Evolutionary conservation across 2,113 vertebrate genomes (phyloP).

Genomic region (Lucifuga dentata): DNA sequence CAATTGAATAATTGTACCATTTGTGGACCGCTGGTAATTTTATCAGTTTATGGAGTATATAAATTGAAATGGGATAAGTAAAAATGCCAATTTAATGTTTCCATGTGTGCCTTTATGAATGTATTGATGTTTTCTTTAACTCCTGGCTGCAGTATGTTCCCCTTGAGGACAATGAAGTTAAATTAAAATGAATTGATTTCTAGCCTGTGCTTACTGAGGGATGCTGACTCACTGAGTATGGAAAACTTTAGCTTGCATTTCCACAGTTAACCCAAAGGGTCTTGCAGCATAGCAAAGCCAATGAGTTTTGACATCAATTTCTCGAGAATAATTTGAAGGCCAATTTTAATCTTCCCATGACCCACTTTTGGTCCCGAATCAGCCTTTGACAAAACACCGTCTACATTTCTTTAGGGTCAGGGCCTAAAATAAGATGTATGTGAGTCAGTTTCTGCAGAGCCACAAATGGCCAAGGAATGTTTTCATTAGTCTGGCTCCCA

Average conservation of each 20-base stretch:
- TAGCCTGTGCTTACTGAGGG: not conserved
- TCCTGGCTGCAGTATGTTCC: conserved; percentile 15
- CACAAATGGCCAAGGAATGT: conserved; percentile 57
- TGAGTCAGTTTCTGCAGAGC: conserved; percentile 61
- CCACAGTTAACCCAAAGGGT: conserved; percentile 21
- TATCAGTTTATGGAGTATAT: not conserved
- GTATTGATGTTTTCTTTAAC: conserved; percentile 36
- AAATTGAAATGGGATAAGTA: accelerated
- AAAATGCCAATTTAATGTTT: not conserved
- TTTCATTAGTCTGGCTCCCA: conserved; percentile 68
- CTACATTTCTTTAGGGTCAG: conserved; percentile 19
- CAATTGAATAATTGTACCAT: not conserved
- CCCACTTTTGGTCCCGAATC: conserved; percentile 44
- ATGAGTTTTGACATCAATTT: conserved; percentile 49
- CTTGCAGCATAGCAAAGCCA: conserved; percentile 17
- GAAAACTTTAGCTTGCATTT: conserved; percentile 47
- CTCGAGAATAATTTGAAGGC: conserved; percentile 39
- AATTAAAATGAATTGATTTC: conserved; percentile 49
- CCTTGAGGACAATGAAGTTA: conserved; percentile 39
- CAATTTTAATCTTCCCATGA: conserved; percentile 63
- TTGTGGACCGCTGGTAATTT: not conserved
- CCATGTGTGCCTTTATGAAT: conserved; percentile 25
- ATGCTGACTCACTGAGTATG: conserved; percentile 41
- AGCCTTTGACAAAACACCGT: conserved; percentile 54
- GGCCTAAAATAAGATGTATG: conserved; percentile 41